Conservation (phyloP, 2,113 vertebrate genomes). For the Myotis yumanensis region DNA sequence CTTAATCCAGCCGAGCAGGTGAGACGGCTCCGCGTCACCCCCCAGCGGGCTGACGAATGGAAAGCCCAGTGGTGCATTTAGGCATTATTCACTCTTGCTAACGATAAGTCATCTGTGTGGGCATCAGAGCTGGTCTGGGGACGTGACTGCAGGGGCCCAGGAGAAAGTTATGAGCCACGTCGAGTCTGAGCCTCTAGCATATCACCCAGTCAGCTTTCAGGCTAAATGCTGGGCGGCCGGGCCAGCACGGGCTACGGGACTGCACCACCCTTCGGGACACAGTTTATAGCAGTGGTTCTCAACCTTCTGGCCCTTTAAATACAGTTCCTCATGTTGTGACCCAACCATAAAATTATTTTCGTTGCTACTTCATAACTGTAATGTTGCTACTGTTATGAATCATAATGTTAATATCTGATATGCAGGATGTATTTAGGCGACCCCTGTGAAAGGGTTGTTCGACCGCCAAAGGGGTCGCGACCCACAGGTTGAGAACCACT, state of each 20-base stretch:
- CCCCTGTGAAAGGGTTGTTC: no score
- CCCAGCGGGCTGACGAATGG: background rate
- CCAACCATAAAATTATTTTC: no score
- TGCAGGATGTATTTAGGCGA: no score
- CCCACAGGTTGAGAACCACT: no score
- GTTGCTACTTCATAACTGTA: no score
- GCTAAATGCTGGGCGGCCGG: background rate
- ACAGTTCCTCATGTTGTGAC: no score
- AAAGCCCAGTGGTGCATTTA: background rate
- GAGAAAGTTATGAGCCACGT: slow-evolving; percentile 6
- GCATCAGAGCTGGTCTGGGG: background rate
- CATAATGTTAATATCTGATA: no score
- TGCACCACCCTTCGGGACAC: accelerated
- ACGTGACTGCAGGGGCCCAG: background rate
- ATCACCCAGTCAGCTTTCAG: background rate
- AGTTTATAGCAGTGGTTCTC: no score
- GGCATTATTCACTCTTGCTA: slow-evolving; percentile 54
- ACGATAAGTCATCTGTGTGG: slow-evolving; percentile 42
- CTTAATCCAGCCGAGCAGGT: background rate
- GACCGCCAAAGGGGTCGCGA: no score
- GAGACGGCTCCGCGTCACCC: background rate
- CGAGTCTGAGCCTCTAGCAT: background rate
- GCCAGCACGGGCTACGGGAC: accelerated
- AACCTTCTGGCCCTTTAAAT: no score
- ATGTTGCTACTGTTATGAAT: no score